Base-by-base conservation (phyloP, 2,113 vertebrate species). In the Oreochromis niloticus region DNA sequence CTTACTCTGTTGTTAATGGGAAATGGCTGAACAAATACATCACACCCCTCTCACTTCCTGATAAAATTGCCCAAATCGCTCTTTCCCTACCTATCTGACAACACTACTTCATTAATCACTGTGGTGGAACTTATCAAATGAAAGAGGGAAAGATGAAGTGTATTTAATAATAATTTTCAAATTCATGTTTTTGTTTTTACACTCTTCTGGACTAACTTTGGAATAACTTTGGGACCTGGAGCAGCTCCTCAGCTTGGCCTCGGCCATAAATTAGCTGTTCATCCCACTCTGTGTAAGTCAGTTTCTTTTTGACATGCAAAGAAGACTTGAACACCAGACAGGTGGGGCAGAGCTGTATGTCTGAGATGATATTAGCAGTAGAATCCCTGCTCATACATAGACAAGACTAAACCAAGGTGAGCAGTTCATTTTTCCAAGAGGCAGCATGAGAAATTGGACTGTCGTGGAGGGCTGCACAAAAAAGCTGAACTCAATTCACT, bases 281-380 rank as follows among this genome's bases (percentile, higher is more conserved):
- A 30, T 12, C 1, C 43, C 6, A 17, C 43, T 32, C 16, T 7
- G 16, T 0, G 24, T 3, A 75, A 17, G 0, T 0, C 43, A 32
- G 46, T 30, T 2, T 75, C 9, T 75, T 75, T 48, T 48, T 75
- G 24, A 75, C 24, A 50, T 16, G 24, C 43, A 75, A 75, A 75
- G 43, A 50, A 75, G 6, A 46, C 24, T 50, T 75, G 71, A 50
- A 75, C 71, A 75, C 30, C 6, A 43, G 66, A 17, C 4, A 4
- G 19, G 50, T n/a, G 43, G 71, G 43, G 24, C 14, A 48, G 41
- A 75, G 24, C 24, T 48, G 9, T 75, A 43, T 75, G 68, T 17
- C 9, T 75, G 14, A 73, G 2, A 73, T 73, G 41, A 73, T 17
- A 24, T 48, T 30, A 30, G 43, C 24, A 48, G 14, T 24, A 30